A percentile compares a stretch with the other conserved stretches of the same genome.
phyloP scores from a whole-genome alignment of 2,113 vertebrate species.

The Talpa occidentalis region DNA sequence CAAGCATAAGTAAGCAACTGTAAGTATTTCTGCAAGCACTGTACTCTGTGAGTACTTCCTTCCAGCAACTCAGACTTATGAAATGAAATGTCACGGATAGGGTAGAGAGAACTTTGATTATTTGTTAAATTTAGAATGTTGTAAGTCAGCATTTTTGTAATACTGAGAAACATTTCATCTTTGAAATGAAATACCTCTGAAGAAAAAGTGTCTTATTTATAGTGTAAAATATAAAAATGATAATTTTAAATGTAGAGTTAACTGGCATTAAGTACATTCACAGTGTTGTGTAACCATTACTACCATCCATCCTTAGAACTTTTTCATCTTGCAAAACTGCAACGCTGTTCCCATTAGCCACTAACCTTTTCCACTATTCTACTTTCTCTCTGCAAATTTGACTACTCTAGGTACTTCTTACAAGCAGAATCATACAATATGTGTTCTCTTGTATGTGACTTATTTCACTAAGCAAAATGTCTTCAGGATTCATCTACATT shows the following conservation, averaged over 20 bases:
- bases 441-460: background rate
- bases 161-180: background rate
- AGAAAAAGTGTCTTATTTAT: background rate
- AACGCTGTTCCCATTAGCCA: background rate
- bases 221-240: background rate
- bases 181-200: background rate
- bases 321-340: background rate
- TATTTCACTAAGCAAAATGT: background rate
- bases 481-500: background rate
- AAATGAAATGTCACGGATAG: slow-evolving; percentile 17
- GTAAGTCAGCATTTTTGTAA: background rate
- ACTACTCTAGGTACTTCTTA: background rate
- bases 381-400: background rate
- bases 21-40: background rate
- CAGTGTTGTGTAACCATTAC: background rate
- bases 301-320: background rate
- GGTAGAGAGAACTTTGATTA: background rate
- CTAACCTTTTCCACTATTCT: too few relatives aligned
- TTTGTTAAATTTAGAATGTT: background rate
- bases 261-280: background rate
- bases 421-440: background rate
- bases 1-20: background rate
- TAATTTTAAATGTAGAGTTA: background rate
- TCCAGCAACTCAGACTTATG: slow-evolving; percentile 19
- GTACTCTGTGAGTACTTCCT: background rate